Evolutionary conservation across 35 echinoderm and acorn worm species (phyloP), one percentile per base, ranked within the genome.

Genomic region (Lytechinus pictus): DNA sequence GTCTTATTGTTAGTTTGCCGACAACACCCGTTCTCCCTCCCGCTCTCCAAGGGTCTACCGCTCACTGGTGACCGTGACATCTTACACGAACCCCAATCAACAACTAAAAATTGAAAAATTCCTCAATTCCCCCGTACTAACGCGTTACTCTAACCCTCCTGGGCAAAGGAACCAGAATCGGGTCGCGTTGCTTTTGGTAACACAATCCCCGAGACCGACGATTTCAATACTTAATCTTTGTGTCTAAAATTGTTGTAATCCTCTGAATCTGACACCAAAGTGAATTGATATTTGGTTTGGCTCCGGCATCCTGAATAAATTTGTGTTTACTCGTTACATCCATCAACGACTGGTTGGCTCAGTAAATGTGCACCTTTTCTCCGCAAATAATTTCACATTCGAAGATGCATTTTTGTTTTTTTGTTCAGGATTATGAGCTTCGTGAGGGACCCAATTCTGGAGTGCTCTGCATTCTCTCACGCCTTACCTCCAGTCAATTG

Each of bases 1-100:
- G 53, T 28, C 54, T 93, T 93, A 90, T 90, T 28, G 92, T 54
- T 93, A 16, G 92, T 27, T 54, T 93, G 92, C 27, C 92, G 92
- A 10, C 92, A 93, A 54, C 92, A 93, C 53, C 92, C 92, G 53
- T 93, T 93, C 92, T 93, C 92, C 92, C 92, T 54, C 52, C 92
- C 92, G n/a, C 92, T 54, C 92, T 93, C 92, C 55, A 93, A 57
- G 54, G 92, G 92, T 54, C 9, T 11, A 9, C 56, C 92, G 27
- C 53, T 57, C 11, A 54, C 55, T 10, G 92, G 29, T 54, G 88
- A 19, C 88, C 88, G 88, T 90, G 88, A 90, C 88, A 90, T 90
- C 52, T 54, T 90, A 90, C 29, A 28, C 88, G 28, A 14, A 44
- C 9, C 88, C 33, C 88, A 54, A 90, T 52, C 52, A 44, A 90